Base-by-base conservation (phyloP, 2,113 vertebrate species). In the Silurus glanis region DNA sequence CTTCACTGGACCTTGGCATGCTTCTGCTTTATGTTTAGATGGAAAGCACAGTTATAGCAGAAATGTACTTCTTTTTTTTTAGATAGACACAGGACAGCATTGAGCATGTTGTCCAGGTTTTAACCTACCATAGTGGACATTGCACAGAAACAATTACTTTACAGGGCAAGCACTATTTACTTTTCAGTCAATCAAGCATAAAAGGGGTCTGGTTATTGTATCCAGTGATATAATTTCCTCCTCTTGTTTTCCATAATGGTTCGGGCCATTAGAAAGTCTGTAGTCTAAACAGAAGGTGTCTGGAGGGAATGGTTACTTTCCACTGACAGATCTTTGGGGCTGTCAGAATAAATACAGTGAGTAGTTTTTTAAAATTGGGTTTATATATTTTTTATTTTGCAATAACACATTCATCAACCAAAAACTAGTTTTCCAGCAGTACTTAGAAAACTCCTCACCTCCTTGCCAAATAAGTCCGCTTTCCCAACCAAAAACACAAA, bases 261-360 rank as follows among this genome's bases (percentile, higher is more conserved):
- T 37, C 16, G 64, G 86, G 62, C 75, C 80, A 81, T 86, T 86
- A 86, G 75, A 83, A 82, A 82, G 45, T 55, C 58, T 89, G 83
- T 71, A 80, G 86, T 80, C 58, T 80, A 75, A 90, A 87, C 78
- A 84, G 81, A 80, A 66, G 55, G 80, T 86, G 72, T 93, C 87
- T 84, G 71, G 86, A 86, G 85, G 80, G n/a, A 82, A 64, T 90
- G 87, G 91, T 92, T 91, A 88, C 89, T 92, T 78, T 64, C 71
- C 49, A 78, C 84, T 90, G 85, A 90, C 87, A 89, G 85, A 74
- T 88, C 84, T 71, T 82, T 79, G 16, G 51, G 80, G 72, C 85
- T 88, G 89, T 88, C 89, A 83, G 59, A 55, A 86, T 59, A 66
- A 80, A 67, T 51, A 62, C 69, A 87, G 87, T 71, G 14, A 87